Evolutionary conservation across 1,140 invertebrate genomes (phyloP).

Genomic region (Thaumatotibia leucotreta): DNA sequence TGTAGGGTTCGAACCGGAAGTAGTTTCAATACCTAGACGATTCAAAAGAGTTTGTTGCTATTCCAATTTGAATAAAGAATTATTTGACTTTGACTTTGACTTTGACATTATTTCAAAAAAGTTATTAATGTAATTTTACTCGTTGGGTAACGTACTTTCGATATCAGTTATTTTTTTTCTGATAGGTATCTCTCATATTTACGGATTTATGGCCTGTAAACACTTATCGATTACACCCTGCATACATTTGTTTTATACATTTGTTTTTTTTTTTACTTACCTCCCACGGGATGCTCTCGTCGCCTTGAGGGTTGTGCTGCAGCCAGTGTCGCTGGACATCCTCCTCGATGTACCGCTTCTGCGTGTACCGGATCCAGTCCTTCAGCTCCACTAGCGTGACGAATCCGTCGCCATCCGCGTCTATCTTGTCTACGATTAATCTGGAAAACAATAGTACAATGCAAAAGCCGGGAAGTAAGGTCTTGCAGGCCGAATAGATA

Average conservation of each 20-base stretch:
- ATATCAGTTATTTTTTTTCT: no score
- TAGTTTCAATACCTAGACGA: no score
- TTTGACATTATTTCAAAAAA: no score
- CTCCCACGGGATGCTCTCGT: slow-evolving; percentile 88
- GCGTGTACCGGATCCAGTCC: slow-evolving; percentile 97
- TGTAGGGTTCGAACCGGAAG: no score
- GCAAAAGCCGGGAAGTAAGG: no score
- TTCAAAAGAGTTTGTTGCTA: no score
- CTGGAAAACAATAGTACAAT: slow-evolving; percentile 77
- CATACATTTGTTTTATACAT: neutral
- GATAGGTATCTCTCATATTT: no score
- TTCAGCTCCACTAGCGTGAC: slow-evolving; percentile 93
- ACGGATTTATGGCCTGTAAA: neutral
- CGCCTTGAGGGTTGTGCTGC: slow-evolving; percentile 89
- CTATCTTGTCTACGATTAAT: slow-evolving; percentile 96
- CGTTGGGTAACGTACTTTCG: no score
- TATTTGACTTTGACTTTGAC: no score
- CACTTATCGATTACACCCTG: neutral
- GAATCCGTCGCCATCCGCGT: slow-evolving; percentile 90
- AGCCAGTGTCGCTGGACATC: slow-evolving; percentile 96
- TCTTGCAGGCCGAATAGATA: no score
- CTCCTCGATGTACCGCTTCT: slow-evolving; percentile 92
- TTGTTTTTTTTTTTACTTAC: slow-evolving; percentile 50
- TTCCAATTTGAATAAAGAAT: no score
- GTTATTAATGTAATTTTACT: no score